These are phyloP conservation scores for Mystacornis crossleyi DNA, from an alignment of 2,113 vertebrate genomes.

Conservation along the genomic window DNA sequence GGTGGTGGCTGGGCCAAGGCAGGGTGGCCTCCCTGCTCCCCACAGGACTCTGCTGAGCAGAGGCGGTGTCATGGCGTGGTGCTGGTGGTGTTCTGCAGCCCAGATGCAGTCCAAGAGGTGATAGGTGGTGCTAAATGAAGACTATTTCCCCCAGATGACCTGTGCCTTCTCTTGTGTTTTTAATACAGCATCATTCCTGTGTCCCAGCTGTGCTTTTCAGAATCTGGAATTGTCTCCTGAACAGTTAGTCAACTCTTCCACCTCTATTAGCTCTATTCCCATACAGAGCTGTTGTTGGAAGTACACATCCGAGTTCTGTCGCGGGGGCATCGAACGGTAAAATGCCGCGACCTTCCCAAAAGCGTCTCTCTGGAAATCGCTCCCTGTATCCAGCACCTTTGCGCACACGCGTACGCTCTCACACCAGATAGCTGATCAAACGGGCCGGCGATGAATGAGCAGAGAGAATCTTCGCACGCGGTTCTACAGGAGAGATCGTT, in stretches of 20 bases:
- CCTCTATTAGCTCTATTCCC: neutral
- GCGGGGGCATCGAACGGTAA: no score
- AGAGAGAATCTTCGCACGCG: no score
- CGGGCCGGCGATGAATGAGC: no score
- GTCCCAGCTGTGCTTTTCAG: neutral
- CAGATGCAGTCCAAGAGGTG: neutral
- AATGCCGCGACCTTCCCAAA: no score
- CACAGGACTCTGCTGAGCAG: neutral
- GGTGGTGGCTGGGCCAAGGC: neutral
- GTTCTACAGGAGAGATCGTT: no score
- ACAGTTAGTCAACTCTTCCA: neutral
- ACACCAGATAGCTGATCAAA: no score
- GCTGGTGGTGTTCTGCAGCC: neutral
- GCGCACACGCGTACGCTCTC: no score
- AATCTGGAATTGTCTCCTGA: neutral
- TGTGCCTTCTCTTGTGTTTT: constrained; percentile 7
- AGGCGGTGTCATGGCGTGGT: fast-evolving
- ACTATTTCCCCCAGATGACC: neutral
- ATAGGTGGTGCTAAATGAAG: constrained; percentile 4
- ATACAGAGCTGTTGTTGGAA: neutral
- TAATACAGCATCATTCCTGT: neutral
- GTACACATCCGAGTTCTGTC: neutral
- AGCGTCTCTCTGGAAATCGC: no score
- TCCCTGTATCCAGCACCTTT: no score
- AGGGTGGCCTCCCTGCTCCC: neutral